Evolutionary conservation across 1,140 invertebrate genomes (phyloP).

Genomic region (Atopsyche davidsoni): DNA sequence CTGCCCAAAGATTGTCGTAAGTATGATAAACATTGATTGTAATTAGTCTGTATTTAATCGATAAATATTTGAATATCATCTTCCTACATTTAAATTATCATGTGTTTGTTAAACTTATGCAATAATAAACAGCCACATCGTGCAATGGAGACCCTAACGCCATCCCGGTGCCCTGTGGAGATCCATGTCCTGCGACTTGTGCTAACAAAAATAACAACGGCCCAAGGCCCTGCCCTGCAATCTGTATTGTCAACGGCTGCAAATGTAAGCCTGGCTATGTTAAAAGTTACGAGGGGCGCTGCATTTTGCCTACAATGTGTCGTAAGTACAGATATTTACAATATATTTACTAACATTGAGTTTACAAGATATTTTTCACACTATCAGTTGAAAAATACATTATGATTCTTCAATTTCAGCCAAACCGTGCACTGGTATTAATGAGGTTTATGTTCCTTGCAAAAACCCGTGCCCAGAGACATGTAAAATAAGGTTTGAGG

Average conservation of each 20-base stretch:
- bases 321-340: not conserved
- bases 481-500: not conserved
- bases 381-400: not conserved
- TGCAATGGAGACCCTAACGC: too few relatives aligned
- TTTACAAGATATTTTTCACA: not conserved
- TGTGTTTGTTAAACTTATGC: too few relatives aligned
- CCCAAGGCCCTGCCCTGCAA: not conserved
- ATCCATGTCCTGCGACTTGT: too few relatives aligned
- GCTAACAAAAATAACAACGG: too few relatives aligned
- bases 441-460: not conserved
- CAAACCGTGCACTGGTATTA: not conserved
- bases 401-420: not conserved
- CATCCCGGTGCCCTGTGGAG: too few relatives aligned
- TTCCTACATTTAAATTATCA: too few relatives aligned
- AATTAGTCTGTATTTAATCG: too few relatives aligned
- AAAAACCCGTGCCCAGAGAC: slow-evolving; percentile 3
- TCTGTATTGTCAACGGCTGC: not conserved
- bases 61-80: too few relatives aligned
- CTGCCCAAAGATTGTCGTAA: too few relatives aligned
- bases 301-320: not conserved
- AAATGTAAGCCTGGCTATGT: slow-evolving; percentile 1
- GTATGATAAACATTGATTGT: too few relatives aligned
- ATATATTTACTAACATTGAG: not conserved
- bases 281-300: not conserved
- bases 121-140: too few relatives aligned